These are phyloP conservation scores for Urocynchramus pylzowi DNA, from an alignment of 2,113 vertebrate genomes.

Conservation along the genomic window DNA sequence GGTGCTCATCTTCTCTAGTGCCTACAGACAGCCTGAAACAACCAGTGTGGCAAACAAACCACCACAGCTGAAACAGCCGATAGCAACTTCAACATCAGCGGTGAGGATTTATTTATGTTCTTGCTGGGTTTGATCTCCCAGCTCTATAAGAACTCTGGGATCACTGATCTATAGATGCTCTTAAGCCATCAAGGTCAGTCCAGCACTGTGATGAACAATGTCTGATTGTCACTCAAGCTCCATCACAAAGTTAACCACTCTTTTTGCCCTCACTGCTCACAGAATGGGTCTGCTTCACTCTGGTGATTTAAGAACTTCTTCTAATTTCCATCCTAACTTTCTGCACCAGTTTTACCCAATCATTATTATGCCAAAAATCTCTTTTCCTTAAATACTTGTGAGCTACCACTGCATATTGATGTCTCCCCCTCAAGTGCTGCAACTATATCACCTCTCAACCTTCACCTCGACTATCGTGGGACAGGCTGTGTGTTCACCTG, in stretches of 20 bases:
- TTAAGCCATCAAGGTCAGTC: neutral
- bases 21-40: neutral
- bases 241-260: neutral
- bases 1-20: neutral
- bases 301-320: neutral
- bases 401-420: neutral
- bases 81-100: neutral
- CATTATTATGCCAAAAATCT: neutral
- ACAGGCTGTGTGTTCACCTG: neutral
- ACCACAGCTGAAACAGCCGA: neutral
- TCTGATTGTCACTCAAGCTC: neutral
- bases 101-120: neutral
- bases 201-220: neutral
- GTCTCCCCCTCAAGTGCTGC: neutral
- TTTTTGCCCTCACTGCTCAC: neutral
- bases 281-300: neutral
- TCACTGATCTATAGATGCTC: neutral
- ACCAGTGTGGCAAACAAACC: neutral
- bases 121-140: neutral
- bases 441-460: neutral
- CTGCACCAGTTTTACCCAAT: neutral
- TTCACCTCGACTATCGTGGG: accelerated
- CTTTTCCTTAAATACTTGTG: neutral
- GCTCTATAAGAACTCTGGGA: neutral
- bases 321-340: neutral